phyloP scores from a whole-genome alignment of 1,140 invertebrate species.

The Drosophila eugracilis region DNA sequence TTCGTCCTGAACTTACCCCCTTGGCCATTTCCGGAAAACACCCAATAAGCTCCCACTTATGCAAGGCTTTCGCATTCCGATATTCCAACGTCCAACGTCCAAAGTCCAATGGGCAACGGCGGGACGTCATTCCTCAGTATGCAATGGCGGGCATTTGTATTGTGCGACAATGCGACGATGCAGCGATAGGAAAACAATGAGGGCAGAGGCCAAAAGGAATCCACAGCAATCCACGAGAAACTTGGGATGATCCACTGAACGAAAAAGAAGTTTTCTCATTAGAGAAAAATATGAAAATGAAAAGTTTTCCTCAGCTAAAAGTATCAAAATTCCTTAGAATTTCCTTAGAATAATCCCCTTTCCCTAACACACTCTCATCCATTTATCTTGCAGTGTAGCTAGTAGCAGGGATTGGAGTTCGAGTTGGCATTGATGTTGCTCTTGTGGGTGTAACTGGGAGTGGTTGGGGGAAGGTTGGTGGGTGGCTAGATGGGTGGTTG shows the following conservation, averaged over 20 bases:
- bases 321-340: no score
- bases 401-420: not conserved
- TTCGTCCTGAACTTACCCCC: not conserved
- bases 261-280: not conserved
- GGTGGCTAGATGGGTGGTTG: not conserved
- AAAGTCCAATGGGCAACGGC: no score
- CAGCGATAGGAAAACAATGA: conserved; percentile 71
- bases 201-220: conserved; percentile 66
- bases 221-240: conserved; percentile 48
- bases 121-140: conserved; percentile 39
- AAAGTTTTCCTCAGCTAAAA: no score
- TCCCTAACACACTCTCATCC: no score
- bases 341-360: no score
- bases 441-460: conserved; percentile 28
- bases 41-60: conserved; percentile 41
- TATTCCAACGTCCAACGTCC: no score
- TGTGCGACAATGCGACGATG: conserved; percentile 59
- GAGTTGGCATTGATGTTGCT: conserved; percentile 26
- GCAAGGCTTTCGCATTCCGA: conserved; percentile 33
- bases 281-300: not conserved
- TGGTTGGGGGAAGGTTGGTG: not conserved
- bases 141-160: conserved; percentile 47
- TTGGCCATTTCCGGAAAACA: conserved; percentile 14
- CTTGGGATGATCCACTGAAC: conserved; percentile 2
- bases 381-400: not conserved